Percentiles rank a stretch among this genome's conserved stretches.
Evolutionary conservation across 2,797 vertebrate species (phyloP).

Genomic region (Spinus pinus): DNA sequence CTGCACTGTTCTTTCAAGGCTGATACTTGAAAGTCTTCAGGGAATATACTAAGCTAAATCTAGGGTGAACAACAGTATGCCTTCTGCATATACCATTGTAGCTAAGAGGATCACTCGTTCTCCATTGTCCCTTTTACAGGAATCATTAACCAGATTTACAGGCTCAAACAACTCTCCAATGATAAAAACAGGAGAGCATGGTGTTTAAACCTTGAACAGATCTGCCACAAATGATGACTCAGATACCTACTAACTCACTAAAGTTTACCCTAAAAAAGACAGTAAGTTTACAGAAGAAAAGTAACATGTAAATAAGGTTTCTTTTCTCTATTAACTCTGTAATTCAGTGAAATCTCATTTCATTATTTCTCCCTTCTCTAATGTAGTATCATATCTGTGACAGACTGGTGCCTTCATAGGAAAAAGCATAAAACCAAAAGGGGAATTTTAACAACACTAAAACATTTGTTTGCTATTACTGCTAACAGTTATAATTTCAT

Average conservation of each 20-base stretch:
- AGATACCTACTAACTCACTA: neutral
- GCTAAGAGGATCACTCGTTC: neutral
- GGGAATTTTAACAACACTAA: neutral
- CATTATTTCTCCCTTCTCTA: neutral
- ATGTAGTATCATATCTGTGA: neutral
- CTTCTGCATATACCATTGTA: neutral
- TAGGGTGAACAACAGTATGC: neutral
- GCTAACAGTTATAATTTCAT: neutral
- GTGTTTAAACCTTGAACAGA: neutral
- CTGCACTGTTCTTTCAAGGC: neutral
- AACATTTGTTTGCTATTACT: neutral
- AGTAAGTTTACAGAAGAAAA: neutral
- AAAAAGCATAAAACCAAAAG: neutral
- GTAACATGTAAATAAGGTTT: neutral
- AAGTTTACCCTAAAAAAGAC: neutral
- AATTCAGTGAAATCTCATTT: neutral
- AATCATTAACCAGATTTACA: constrained; percentile 10
- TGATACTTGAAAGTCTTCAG: neutral
- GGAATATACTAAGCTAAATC: neutral
- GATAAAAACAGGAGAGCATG: neutral
- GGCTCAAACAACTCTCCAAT: neutral
- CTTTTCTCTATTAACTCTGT: neutral
- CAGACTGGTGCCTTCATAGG: neutral
- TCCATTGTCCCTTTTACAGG: neutral
- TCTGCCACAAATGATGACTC: neutral